Conservation (phyloP, 2,888 invertebrate species). For the Hirtodrosophila alboralis region DNA sequence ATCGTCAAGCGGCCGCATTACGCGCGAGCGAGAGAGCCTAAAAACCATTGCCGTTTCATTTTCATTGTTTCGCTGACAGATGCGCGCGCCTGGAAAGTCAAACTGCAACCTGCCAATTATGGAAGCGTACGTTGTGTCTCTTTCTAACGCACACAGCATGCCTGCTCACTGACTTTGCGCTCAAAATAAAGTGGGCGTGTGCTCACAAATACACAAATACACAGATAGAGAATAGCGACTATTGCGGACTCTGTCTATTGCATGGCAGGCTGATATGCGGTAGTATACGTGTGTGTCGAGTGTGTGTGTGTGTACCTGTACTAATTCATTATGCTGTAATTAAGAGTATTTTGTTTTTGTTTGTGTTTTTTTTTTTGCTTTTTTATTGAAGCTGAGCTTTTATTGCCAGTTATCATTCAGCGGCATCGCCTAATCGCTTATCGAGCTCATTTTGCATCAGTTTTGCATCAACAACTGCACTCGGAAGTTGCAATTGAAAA, state of each 20-base stretch:
- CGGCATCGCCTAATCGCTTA: slow-evolving; percentile 68
- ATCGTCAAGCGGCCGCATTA: slow-evolving; percentile 42
- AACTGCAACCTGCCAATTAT: slow-evolving; percentile 57
- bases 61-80: slow-evolving; percentile 36
- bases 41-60: slow-evolving; percentile 32
- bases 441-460: slow-evolving; percentile 30
- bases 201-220: slow-evolving; percentile 25
- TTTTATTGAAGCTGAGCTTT: slow-evolving; percentile 60
- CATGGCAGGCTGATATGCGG: slow-evolving; percentile 1
- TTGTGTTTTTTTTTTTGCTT: too few relatives aligned
- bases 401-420: slow-evolving; percentile 70
- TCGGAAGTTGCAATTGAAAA: slow-evolving; percentile 38
- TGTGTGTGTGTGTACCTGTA: slow-evolving; percentile 19
- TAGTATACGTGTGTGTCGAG: slow-evolving; percentile 14
- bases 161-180: slow-evolving; percentile 35
- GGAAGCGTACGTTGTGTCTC: slow-evolving; percentile 49
- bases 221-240: slow-evolving; percentile 23
- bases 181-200: slow-evolving; percentile 65
- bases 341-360: slow-evolving; percentile 49
- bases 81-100: slow-evolving; percentile 54
- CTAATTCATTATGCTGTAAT: slow-evolving; percentile 67
- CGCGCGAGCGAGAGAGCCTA: slow-evolving; percentile 24
- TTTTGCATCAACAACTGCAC: slow-evolving; percentile 32
- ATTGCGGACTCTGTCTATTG: slow-evolving; percentile 49
- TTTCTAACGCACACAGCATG: slow-evolving; percentile 23